Percentiles rank a stretch among this genome's conserved stretches.
Conservation (phyloP, 2,797 vertebrate genomes). For the Ctenopoma multispine region DNA sequence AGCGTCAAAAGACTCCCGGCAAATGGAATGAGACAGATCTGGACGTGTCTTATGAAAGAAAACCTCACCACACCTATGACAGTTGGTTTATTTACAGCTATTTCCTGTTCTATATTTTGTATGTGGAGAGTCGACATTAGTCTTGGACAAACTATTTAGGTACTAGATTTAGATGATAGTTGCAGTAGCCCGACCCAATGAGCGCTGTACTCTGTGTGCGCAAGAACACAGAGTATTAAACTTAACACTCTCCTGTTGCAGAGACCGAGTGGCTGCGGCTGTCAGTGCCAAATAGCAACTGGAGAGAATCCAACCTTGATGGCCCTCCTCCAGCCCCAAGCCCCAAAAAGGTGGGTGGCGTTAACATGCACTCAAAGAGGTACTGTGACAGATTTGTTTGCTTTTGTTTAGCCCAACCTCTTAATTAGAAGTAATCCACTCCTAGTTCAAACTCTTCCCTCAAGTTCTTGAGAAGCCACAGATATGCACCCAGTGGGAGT, state of each 20-base stretch:
- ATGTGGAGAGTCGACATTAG: neutral
- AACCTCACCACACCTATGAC: conserved; percentile 87
- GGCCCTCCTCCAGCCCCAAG: conserved; percentile 72
- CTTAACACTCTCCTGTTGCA: conserved; percentile 52
- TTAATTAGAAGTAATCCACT: too few species aligned
- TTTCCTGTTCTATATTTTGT: neutral
- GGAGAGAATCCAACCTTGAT: conserved; percentile 92
- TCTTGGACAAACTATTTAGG: neutral
- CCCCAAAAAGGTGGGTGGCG: conserved; percentile 68
- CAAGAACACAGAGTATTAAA: conserved; percentile 14
- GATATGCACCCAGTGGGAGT: neutral
- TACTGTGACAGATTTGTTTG: neutral
- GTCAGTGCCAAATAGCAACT: conserved; percentile 81
- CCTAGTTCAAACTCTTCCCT: neutral
- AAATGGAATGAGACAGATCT: conserved; percentile 94
- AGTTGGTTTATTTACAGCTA: conserved; percentile 76
- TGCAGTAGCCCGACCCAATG: too few species aligned
- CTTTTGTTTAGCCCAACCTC: neutral
- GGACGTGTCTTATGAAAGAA: conserved; percentile 88
- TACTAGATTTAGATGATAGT: too few species aligned
- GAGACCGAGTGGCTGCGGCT: conserved; percentile 83
- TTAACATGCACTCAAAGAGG: neutral
- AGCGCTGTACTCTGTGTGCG: neutral
- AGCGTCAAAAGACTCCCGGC: conserved; percentile 78
- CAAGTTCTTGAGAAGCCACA: neutral